Percentiles rank a stretch among this genome's conserved stretches.
Conservation (phyloP, 2,113 vertebrate genomes). For the Shinisaurus crocodilurus region DNA sequence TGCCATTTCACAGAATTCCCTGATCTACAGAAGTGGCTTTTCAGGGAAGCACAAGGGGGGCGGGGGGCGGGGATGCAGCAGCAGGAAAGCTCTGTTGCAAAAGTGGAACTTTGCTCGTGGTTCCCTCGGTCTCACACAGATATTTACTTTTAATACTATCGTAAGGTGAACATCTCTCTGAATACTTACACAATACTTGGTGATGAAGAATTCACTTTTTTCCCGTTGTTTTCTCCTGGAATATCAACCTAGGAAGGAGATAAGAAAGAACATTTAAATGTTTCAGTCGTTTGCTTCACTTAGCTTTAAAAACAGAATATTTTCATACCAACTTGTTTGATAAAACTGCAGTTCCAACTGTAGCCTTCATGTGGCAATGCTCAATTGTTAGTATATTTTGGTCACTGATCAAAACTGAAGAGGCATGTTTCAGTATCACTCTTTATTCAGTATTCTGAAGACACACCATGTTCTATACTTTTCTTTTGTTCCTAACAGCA, state of each 20-base stretch:
- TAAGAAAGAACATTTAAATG: constrained; percentile 40
- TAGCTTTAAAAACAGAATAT: constrained; percentile 23
- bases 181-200: constrained; percentile 80
- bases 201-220: constrained; percentile 65
- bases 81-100: background rate
- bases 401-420: background rate
- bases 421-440: background rate
- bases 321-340: constrained; percentile 10
- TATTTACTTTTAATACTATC: background rate
- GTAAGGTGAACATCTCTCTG: background rate
- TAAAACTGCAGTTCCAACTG: constrained; percentile 11
- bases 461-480: background rate
- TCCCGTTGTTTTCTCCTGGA: constrained; percentile 74
- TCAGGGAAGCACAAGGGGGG: background rate
- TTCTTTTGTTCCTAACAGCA: background rate
- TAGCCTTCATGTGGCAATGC: background rate
- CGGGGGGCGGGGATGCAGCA: too few relatives aligned
- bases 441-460: background rate
- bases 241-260: constrained; percentile 78
- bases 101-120: background rate
- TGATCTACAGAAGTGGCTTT: background rate
- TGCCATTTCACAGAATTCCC: background rate
- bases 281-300: constrained; percentile 28
- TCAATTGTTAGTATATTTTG: background rate
- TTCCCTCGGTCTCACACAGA: background rate